Conservation (phyloP, 2,888 invertebrate species). For the Muschampia plurimacula region DNA sequence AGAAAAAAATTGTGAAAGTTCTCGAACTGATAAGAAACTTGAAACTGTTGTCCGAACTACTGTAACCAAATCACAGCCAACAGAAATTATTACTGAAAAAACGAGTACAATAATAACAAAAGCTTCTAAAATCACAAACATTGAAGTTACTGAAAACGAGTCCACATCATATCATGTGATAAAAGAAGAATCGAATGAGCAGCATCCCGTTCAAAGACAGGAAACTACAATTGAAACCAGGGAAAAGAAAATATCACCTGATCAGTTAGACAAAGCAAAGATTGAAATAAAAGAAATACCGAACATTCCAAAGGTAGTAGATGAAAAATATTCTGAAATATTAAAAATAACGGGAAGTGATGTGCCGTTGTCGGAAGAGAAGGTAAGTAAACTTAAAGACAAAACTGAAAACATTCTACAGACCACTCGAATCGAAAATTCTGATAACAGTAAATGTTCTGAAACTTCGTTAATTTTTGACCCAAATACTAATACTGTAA, state of each 20-base stretch:
- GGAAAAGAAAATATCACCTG: constrained; percentile 51
- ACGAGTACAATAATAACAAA: constrained; percentile 63
- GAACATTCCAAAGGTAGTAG: background rate
- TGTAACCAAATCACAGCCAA: constrained; percentile 60
- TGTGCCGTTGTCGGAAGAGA: background rate
- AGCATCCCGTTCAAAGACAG: constrained; percentile 44
- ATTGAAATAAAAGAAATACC: background rate
- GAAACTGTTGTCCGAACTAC: constrained; percentile 60
- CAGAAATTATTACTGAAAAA: constrained; percentile 62
- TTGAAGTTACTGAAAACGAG: constrained; percentile 67
- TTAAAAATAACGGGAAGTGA: background rate
- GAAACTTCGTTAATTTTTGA: constrained; percentile 87
- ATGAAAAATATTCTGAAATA: constrained; percentile 1
- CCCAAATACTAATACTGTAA: constrained; percentile 89
- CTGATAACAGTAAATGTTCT: background rate
- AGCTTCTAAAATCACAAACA: constrained; percentile 67
- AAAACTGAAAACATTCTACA: background rate
- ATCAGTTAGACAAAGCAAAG: constrained; percentile 56
- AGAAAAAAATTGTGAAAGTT: constrained; percentile 53
- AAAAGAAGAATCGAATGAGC: constrained; percentile 56
- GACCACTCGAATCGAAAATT: background rate
- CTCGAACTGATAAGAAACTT: constrained; percentile 55
- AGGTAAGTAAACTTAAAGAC: background rate
- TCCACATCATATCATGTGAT: constrained; percentile 63
- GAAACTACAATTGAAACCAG: constrained; percentile 54